A percentile compares a stretch with the other conserved stretches of the same genome.
Conservation (phyloP, 2,113 vertebrate genomes). For the Hemibagrus wyckioides region DNA sequence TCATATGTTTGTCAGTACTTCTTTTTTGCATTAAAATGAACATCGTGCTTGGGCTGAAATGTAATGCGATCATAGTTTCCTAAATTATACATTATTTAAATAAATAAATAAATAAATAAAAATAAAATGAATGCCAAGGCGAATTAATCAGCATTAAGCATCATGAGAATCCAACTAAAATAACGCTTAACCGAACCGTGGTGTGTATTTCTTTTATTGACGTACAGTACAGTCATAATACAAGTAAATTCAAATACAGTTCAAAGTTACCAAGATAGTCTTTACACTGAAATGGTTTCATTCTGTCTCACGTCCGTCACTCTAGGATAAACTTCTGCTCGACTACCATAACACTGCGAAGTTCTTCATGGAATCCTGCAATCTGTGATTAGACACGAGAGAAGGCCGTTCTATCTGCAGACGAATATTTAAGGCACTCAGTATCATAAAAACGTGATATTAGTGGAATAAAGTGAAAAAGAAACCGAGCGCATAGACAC, state of each 20-base stretch:
- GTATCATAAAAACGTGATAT: slow-evolving; percentile 62
- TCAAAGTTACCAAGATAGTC: slow-evolving; percentile 24
- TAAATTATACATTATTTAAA: neutral
- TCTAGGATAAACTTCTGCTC: slow-evolving; percentile 37
- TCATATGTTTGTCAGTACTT: neutral
- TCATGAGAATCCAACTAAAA: neutral
- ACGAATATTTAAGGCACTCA: slow-evolving; percentile 75
- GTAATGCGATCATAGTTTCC: neutral
- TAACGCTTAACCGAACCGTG: neutral
- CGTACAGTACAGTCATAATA: slow-evolving; percentile 37
- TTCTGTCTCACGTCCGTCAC: slow-evolving; percentile 34
- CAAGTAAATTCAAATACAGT: slow-evolving; percentile 25
- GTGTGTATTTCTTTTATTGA: slow-evolving; percentile 38
- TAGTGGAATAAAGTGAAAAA: slow-evolving; percentile 59
- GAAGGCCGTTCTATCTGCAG: slow-evolving; percentile 44
- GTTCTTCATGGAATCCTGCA: slow-evolving; percentile 32
- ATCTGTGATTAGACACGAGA: slow-evolving; percentile 38
- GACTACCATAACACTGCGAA: slow-evolving; percentile 54
- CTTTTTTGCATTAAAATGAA: neutral
- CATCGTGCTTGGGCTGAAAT: neutral
- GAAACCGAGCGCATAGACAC: slow-evolving; percentile 29
- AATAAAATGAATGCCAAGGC: neutral
- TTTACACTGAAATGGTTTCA: slow-evolving; percentile 43
- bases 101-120: too few species aligned
- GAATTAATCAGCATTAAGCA: neutral